phyloP scores from a whole-genome alignment of 1,140 invertebrate species.

The Colletes gigas region DNA sequence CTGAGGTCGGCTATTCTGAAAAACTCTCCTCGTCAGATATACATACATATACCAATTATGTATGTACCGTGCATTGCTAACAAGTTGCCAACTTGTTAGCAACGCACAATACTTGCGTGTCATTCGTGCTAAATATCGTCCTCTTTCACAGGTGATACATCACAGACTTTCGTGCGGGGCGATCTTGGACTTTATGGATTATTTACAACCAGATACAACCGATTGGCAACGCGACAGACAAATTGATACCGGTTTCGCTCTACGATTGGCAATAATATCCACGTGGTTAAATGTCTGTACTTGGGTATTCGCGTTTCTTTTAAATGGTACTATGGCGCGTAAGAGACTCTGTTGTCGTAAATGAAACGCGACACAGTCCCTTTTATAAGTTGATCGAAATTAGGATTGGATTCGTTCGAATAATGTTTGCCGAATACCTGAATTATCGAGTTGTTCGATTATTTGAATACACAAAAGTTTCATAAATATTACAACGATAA shows the following conservation, averaged over 20 bases:
- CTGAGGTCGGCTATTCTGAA: constrained; percentile 49
- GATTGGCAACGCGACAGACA: constrained; percentile 82
- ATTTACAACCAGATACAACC: constrained; percentile 83
- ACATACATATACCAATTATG: too few species aligned
- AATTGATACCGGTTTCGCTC: constrained; percentile 84
- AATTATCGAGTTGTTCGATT: too few species aligned
- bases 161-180: constrained; percentile 85
- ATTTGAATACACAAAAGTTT: too few species aligned
- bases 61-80: too few species aligned
- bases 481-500: too few species aligned
- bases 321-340: constrained; percentile 82
- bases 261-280: constrained; percentile 83
- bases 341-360: constrained; percentile 67
- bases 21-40: too few species aligned
- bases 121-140: neutral
- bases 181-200: constrained; percentile 89
- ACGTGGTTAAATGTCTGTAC: constrained; percentile 83
- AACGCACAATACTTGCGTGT: too few species aligned
- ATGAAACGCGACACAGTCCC: neutral
- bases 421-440: neutral
- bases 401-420: neutral
- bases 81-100: too few species aligned
- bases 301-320: constrained; percentile 81
- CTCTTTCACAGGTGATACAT: constrained; percentile 81
- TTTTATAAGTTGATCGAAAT: too few species aligned